Evolutionary conservation across 2,113 vertebrate genomes (phyloP).

Genomic region (Phaethon lepturus): DNA sequence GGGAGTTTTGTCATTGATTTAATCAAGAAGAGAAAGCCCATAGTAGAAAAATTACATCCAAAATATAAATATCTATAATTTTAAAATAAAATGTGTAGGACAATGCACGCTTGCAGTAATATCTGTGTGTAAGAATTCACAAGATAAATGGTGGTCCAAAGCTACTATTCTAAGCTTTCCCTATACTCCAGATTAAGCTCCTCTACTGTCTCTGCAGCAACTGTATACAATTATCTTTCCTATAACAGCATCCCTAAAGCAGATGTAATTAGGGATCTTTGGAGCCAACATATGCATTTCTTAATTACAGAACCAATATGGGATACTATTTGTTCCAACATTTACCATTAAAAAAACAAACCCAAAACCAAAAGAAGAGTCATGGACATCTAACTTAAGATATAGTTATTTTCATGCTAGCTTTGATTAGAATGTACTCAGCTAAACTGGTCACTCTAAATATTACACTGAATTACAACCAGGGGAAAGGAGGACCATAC

Average conservation of each 20-base stretch:
- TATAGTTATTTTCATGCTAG: slow-evolving; percentile 44
- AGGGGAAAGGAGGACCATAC: background rate
- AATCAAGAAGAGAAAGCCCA: background rate
- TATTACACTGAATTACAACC: background rate
- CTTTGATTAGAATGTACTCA: slow-evolving; percentile 26
- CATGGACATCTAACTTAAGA: slow-evolving; percentile 43
- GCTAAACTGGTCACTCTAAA: background rate
- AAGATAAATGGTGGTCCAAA: slow-evolving; percentile 15
- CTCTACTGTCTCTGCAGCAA: slow-evolving; percentile 66
- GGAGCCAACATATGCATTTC: slow-evolving; percentile 74
- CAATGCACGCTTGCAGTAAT: slow-evolving; percentile 3
- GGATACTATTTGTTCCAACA: slow-evolving; percentile 76
- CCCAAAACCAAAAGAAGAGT: background rate
- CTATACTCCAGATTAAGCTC: slow-evolving; percentile 44
- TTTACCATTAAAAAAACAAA: slow-evolving; percentile 42
- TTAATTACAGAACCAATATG: slow-evolving; percentile 82
- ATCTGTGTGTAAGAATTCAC: slow-evolving; percentile 43
- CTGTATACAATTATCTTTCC: slow-evolving; percentile 69
- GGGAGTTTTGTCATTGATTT: background rate
- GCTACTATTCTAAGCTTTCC: slow-evolving; percentile 44
- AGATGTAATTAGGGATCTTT: slow-evolving; percentile 73
- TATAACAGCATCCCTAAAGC: slow-evolving; percentile 71
- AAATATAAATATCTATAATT: background rate
- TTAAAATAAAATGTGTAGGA: background rate
- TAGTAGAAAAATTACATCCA: background rate